Evolutionary conservation across 2,888 invertebrate genomes (phyloP), one percentile per base, ranked within the genome.

Genomic region (Trissoscelio sp.): DNA sequence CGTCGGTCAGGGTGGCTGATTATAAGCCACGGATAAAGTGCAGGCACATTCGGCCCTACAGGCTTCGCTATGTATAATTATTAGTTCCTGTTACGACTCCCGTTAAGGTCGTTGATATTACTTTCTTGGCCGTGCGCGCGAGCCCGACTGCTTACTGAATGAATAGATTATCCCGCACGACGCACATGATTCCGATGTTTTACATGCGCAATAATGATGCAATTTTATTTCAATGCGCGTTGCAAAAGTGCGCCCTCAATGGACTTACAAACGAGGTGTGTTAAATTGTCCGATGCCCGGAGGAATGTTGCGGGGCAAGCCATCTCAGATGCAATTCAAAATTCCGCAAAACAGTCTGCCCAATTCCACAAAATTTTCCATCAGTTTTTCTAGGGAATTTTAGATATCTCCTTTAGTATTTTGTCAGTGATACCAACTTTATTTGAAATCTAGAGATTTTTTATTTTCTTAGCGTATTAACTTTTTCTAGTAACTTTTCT

Each of bases 31-130:
- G 22, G 57, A 31, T 53, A 72, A 73, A 55, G 46, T 46, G 66
- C 37, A 58, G 51, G 46, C 51, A 22, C 39, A 44, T 55, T 48
- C 28, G 46, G 69, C 60, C 77, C 77, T 62, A 51, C 53, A 46
- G 62, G 42, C 60, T 18, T 53, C 31, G 42, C 55, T 55, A 64
- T 55, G 48, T 39, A 58, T 74, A 80, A 80, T 80, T 75, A 81
- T 81, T 81, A 81, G 80, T 81, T 81, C 80, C 80, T 81, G 80
- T 75, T 81, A 67, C 42, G 69, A 81, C 79, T 75, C 80, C 80
- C 80, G 80, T 81, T 81, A 81, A 81, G 75, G 80, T 75, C 80
- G 80, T 75, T 81, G 80, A 81, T 81, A 75, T 66, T 70, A 70
- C 75, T 75, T 39, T 70, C 57, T 31, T 73, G 46, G 64, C 57